These are phyloP conservation scores for Eulithis prunata DNA, from an alignment of 2,888 invertebrate genomes.

Conservation along the genomic window DNA sequence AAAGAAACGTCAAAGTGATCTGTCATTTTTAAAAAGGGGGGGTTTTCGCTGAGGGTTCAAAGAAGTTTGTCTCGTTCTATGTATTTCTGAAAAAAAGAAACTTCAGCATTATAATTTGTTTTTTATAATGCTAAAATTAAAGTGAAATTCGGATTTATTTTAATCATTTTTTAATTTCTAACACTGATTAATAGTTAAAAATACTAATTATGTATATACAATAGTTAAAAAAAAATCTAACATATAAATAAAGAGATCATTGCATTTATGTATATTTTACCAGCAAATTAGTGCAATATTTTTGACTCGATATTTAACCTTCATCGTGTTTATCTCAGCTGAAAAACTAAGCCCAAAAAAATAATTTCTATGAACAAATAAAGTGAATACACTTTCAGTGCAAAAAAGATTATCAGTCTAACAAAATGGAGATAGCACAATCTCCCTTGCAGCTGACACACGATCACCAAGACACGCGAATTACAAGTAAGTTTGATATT, in stretches of 20 bases:
- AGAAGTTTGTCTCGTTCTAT: too few relatives aligned
- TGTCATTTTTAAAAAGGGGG: slow-evolving; percentile 23
- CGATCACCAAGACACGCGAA: slow-evolving; percentile 74
- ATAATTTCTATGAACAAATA: slow-evolving; percentile 13
- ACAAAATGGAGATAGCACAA: slow-evolving; percentile 77
- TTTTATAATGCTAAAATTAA: too few relatives aligned
- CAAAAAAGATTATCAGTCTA: slow-evolving; percentile 26
- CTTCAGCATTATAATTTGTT: too few relatives aligned
- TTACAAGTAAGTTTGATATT: slow-evolving; percentile 65
- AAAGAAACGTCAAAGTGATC: slow-evolving; percentile 49
- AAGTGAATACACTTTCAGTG: slow-evolving; percentile 29
- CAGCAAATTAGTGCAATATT: too few relatives aligned
- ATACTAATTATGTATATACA: too few relatives aligned
- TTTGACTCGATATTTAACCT: neutral
- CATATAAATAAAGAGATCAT: too few relatives aligned
- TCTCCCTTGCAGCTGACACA: slow-evolving; percentile 76
- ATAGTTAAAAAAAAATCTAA: too few relatives aligned
- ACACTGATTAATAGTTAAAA: too few relatives aligned
- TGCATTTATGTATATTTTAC: too few relatives aligned
- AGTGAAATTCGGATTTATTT: too few relatives aligned
- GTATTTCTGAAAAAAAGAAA: too few relatives aligned
- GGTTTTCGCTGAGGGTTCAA: neutral
- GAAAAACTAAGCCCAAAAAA: slow-evolving; percentile 8
- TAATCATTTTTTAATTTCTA: too few relatives aligned
- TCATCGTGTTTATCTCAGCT: neutral